phyloP scores from a whole-genome alignment of 2,797 vertebrate genomes.

The Tenualosa thibaudeaui region DNA sequence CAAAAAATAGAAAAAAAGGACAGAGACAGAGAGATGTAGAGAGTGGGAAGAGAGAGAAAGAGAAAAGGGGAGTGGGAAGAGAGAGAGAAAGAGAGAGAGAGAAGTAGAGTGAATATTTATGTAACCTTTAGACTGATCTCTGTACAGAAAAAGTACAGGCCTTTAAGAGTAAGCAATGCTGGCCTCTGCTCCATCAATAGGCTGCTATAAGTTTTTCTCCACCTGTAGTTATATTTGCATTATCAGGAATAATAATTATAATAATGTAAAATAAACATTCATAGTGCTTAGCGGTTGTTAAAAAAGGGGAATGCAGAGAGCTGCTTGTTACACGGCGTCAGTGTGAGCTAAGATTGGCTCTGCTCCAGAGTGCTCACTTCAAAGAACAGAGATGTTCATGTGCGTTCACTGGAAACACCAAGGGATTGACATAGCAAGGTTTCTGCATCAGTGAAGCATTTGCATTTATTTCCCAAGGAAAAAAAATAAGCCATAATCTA shows the following conservation, averaged over 20 bases:
- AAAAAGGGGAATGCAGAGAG: not conserved
- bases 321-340: not conserved
- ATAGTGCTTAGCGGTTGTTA: not conserved
- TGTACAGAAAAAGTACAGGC: not conserved
- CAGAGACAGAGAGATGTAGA: not conserved
- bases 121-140: conserved; percentile 7
- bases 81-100: not conserved
- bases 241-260: not conserved
- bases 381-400: conserved; percentile 14
- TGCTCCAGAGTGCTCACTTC: not conserved
- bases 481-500: not conserved
- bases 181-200: not conserved
- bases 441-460: conserved; percentile 2
- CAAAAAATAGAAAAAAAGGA: not conserved
- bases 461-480: not conserved
- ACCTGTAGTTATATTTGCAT: not conserved
- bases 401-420: conserved; percentile 9
- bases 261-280: not conserved
- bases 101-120: not conserved
- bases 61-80: not conserved
- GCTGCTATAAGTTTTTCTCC: not conserved
- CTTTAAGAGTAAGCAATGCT: not conserved
- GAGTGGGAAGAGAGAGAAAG: not conserved
- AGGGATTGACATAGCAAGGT: conserved; percentile 5
- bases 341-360: not conserved